A percentile compares a stretch with the other conserved stretches of the same genome.
Conservation (phyloP, 1,140 invertebrate species). For the Trichogramma pretiosum region DNA sequence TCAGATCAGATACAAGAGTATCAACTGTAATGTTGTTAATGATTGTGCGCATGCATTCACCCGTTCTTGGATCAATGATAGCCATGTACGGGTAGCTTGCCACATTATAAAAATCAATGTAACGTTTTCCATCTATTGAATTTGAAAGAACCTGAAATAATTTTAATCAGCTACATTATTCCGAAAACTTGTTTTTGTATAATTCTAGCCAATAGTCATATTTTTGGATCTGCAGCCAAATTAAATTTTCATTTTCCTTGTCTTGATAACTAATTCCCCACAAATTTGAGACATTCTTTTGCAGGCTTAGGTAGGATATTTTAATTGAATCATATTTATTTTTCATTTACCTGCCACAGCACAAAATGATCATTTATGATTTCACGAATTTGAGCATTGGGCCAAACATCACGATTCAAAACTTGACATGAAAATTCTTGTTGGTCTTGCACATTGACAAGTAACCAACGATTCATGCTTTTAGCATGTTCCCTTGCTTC, state of each 20-base stretch:
- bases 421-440: conserved; percentile 66
- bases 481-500: conserved; percentile 56
- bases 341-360: conserved; percentile 65
- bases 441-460: conserved; percentile 72
- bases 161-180: no score
- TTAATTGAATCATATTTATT: no score
- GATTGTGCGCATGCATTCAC: conserved; percentile 54
- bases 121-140: conserved; percentile 58
- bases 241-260: no score
- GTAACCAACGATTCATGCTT: conserved; percentile 58
- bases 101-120: conserved; percentile 64
- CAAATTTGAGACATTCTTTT: background rate
- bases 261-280: no score
- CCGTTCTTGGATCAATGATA: conserved; percentile 68
- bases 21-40: conserved; percentile 45
- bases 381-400: conserved; percentile 54
- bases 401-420: conserved; percentile 73
- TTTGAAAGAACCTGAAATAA: conserved; percentile 55
- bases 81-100: conserved; percentile 62
- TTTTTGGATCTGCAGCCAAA: no score
- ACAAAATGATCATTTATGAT: conserved; percentile 64
- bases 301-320: no score
- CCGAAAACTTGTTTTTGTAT: no score
- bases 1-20: conserved; percentile 35
- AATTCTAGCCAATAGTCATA: background rate